Percentiles rank a stretch among this genome's conserved stretches.
Conservation (phyloP, 2,797 vertebrate species). For the Sarcophilus harrisii region DNA sequence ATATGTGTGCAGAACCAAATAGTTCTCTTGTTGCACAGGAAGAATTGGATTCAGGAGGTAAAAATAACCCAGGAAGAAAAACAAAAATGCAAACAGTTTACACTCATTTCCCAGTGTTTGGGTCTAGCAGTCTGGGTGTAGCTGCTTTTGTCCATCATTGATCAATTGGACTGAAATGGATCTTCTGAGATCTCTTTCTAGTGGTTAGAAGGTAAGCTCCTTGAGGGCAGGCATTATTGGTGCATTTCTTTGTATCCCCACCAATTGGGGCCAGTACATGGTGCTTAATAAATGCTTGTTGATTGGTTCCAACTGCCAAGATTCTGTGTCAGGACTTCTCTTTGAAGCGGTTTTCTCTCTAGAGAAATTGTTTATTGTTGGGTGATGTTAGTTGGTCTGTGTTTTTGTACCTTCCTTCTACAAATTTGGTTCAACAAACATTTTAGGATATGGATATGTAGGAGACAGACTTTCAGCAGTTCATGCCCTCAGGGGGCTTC, state of each 20-base stretch:
- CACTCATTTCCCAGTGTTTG: too few relatives aligned
- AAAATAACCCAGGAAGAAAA: too few relatives aligned
- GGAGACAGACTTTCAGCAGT: too few relatives aligned
- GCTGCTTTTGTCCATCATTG: too few relatives aligned
- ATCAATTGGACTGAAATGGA: too few relatives aligned
- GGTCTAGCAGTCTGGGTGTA: too few relatives aligned
- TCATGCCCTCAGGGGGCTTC: not conserved
- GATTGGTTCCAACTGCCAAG: not conserved
- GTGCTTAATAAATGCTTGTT: not conserved
- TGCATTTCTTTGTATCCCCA: not conserved
- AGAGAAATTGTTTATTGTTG: not conserved
- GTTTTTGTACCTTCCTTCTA: not conserved
- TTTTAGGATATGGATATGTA: too few relatives aligned
- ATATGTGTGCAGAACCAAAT: too few relatives aligned
- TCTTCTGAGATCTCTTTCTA: not conserved
- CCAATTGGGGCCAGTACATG: not conserved
- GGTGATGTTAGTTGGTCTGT: not conserved
- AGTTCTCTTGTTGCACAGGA: too few relatives aligned
- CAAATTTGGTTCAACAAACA: not conserved
- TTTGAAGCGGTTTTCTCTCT: not conserved
- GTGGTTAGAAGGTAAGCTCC: too few relatives aligned
- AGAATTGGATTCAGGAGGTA: too few relatives aligned
- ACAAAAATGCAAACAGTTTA: too few relatives aligned
- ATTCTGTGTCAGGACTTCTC: not conserved
- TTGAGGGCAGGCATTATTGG: not conserved